Percentiles rank a stretch among this genome's conserved stretches.
Conservation (phyloP, 2,888 invertebrate species). For the Scaptomyza flava region DNA sequence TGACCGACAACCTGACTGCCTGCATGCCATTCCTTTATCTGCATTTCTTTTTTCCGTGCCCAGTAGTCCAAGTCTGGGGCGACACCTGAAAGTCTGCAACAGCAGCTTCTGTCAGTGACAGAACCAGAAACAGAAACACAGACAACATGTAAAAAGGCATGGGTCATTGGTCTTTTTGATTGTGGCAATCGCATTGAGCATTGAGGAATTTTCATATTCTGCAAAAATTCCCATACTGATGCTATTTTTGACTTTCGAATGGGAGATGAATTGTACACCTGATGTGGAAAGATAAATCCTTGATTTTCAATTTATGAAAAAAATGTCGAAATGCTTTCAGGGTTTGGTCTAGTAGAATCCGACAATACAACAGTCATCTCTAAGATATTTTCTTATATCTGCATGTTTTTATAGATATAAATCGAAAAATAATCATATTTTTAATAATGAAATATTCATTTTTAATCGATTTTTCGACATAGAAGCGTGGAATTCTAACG, state of each 20-base stretch:
- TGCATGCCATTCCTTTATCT: neutral
- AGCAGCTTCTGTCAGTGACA: conserved; percentile 37
- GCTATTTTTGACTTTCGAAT: conserved; percentile 10
- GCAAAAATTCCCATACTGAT: neutral
- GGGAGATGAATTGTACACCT: neutral
- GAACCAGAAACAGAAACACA: neutral
- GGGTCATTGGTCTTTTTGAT: conserved; percentile 18
- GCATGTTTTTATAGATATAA: no score
- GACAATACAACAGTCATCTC: no score
- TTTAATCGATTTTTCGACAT: no score
- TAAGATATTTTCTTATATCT: no score
- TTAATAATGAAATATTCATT: no score
- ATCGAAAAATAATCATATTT: no score
- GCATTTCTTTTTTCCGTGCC: neutral
- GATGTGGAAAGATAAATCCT: conserved; percentile 4
- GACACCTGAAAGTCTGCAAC: conserved; percentile 46
- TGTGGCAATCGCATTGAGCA: conserved; percentile 20
- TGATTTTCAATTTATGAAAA: conserved; percentile 8
- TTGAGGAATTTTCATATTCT: conserved; percentile 8
- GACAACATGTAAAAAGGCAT: conserved; percentile 12
- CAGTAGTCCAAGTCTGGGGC: conserved; percentile 14
- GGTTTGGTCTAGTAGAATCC: no score
- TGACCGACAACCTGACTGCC: neutral
- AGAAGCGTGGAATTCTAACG: no score
- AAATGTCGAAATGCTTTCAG: neutral